phyloP scores from a whole-genome alignment of 2,797 vertebrate species.

The Alectoris magna region DNA sequence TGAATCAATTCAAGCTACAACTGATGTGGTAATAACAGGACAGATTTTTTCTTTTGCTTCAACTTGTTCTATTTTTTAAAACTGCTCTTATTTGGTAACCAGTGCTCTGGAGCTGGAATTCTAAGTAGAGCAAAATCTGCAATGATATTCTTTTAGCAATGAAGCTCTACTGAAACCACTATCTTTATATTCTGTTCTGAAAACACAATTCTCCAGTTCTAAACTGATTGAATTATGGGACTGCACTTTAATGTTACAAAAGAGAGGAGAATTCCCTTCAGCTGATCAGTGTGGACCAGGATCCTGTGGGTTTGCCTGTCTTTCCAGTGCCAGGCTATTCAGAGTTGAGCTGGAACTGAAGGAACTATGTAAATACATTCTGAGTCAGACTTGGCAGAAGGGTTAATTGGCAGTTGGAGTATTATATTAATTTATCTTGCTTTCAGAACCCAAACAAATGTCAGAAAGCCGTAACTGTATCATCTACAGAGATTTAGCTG shows the following conservation, averaged over 20 bases:
- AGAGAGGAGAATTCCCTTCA: neutral
- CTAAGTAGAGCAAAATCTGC: neutral
- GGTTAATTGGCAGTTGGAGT: neutral
- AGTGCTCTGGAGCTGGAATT: neutral
- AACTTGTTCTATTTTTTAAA: neutral
- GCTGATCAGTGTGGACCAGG: neutral
- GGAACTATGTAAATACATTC: neutral
- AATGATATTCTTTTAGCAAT: neutral
- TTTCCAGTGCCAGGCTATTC: neutral
- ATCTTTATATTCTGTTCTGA: neutral
- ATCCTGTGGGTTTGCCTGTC: neutral
- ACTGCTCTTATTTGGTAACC: neutral
- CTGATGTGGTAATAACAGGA: neutral
- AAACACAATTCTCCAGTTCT: neutral
- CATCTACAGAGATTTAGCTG: neutral
- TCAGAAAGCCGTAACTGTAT: neutral
- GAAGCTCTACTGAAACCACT: neutral
- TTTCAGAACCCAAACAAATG: neutral
- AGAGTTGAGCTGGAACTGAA: neutral
- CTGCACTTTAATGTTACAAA: neutral
- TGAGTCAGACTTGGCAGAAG: neutral
- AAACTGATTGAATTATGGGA: neutral
- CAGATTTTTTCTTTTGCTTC: neutral
- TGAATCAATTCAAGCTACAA: rapidly evolving
- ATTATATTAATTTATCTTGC: neutral